A percentile compares a stretch with the other conserved stretches of the same genome.
Conservation (phyloP, 2,113 vertebrate genomes). For the Mesitornis unicolor region DNA sequence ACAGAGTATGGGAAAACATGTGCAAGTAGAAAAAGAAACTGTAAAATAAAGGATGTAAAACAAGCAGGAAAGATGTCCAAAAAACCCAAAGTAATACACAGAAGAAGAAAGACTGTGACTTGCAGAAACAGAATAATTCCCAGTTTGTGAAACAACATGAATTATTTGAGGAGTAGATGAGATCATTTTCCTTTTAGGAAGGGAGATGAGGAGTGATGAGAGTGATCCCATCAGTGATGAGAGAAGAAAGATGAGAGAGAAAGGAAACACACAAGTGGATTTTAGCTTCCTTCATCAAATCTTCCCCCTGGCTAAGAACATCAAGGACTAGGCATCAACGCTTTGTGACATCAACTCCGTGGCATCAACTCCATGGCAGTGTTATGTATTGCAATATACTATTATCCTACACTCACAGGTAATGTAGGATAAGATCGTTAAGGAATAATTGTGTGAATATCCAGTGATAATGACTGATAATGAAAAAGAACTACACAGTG, state of each 20-base stretch:
- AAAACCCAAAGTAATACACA: background rate
- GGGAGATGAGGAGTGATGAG: background rate
- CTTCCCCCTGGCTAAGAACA: background rate
- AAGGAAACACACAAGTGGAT: background rate
- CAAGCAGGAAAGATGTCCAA: background rate
- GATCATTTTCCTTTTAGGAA: background rate
- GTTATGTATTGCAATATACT: background rate
- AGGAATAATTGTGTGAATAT: background rate
- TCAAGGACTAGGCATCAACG: background rate
- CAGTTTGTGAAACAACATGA: background rate
- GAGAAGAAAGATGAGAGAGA: background rate
- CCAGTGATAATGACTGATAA: background rate
- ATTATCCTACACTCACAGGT: background rate
- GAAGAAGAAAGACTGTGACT: background rate
- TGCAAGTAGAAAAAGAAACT: background rate
- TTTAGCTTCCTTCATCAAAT: background rate
- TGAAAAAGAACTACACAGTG: background rate
- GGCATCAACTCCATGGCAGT: background rate
- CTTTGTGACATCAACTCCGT: background rate
- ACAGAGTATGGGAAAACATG: background rate
- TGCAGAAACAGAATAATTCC: background rate
- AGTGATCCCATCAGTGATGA: background rate
- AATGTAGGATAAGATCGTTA: background rate
- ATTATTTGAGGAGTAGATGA: background rate
- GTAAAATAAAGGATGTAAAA: background rate